Evolutionary conservation across 2,888 invertebrate genomes (phyloP).

Genomic region (Drosophila suboccidentalis): DNA sequence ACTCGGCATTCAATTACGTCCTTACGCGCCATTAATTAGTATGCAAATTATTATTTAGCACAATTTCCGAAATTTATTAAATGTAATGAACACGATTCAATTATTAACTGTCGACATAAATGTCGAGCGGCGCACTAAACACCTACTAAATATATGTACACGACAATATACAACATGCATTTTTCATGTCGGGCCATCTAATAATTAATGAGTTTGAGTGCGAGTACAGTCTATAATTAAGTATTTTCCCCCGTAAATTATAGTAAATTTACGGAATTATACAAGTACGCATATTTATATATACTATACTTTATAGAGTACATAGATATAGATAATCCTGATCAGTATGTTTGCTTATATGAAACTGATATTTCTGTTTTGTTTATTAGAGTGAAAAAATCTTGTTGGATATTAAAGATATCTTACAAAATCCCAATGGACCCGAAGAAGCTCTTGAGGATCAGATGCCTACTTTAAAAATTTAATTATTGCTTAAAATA

Average conservation of each 20-base stretch:
- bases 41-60: conserved; percentile 33
- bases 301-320: too few relatives aligned
- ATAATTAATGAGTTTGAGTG: conserved; percentile 57
- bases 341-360: too few relatives aligned
- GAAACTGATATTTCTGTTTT: too few relatives aligned
- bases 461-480: too few relatives aligned
- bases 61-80: conserved; percentile 24
- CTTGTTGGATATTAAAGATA: too few relatives aligned
- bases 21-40: conserved; percentile 54
- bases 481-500: too few relatives aligned
- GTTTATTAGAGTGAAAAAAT: too few relatives aligned
- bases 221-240: conserved; percentile 53
- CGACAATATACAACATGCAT: conserved; percentile 32
- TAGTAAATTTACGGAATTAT: conserved; percentile 16
- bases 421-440: too few relatives aligned
- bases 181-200: conserved; percentile 50
- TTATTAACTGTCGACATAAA: conserved; percentile 58
- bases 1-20: conserved; percentile 40
- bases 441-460: too few relatives aligned
- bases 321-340: too few relatives aligned
- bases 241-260: conserved; percentile 42
- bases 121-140: conserved; percentile 37
- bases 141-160: conserved; percentile 49
- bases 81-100: conserved; percentile 44
- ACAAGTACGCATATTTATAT: background rate